phyloP scores from a whole-genome alignment of 2,113 vertebrate species.

The Lontra canadensis region DNA sequence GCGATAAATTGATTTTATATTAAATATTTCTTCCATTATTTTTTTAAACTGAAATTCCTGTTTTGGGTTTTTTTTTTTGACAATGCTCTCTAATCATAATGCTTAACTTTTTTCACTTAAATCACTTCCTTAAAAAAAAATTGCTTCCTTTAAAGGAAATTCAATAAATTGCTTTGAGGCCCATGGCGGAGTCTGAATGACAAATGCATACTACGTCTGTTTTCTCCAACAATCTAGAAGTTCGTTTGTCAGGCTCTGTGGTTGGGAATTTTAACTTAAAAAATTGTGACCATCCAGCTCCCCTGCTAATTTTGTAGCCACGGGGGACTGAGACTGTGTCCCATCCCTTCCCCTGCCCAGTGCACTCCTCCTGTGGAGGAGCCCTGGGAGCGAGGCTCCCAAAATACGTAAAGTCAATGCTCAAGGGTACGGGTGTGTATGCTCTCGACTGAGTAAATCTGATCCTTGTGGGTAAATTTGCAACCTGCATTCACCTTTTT shows the following conservation, averaged over 20 bases:
- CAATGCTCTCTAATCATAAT: background rate
- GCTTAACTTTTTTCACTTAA: background rate
- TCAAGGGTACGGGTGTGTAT: background rate
- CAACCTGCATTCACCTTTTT: background rate
- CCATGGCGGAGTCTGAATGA: background rate
- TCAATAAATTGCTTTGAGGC: background rate
- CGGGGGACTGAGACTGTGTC: fast-evolving
- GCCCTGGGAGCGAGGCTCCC: background rate
- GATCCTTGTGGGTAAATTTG: background rate
- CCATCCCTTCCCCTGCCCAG: background rate
- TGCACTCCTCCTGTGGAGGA: fast-evolving
- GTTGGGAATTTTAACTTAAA: background rate
- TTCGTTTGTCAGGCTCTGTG: background rate
- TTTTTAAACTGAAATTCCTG: constrained; percentile 10
- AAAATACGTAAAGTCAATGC: fast-evolving
- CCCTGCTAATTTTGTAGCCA: fast-evolving
- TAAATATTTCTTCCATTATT: background rate
- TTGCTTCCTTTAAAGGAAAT: background rate
- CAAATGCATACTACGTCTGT: fast-evolving
- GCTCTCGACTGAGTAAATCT: background rate
- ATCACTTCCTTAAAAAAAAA: background rate
- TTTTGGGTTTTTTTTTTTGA: background rate
- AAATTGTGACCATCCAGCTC: too few relatives aligned
- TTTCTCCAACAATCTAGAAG: background rate
- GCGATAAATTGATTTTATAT: background rate